These are phyloP conservation scores for Neodiprion lecontei DNA, from an alignment of 1,140 invertebrate genomes.

Conservation along the genomic window DNA sequence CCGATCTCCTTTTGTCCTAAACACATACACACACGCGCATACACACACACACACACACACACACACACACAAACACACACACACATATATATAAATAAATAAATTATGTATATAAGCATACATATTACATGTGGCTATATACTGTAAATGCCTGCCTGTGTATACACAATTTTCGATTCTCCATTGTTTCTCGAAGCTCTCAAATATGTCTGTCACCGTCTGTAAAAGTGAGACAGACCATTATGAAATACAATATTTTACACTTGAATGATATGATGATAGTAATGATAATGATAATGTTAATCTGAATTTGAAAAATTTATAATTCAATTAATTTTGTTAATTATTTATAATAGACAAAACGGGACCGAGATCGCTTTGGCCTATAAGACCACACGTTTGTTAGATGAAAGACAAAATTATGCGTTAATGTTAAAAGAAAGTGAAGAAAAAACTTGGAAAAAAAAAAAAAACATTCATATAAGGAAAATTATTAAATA, in stretches of 20 bases:
- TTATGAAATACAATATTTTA: not conserved
- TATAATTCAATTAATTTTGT: not conserved
- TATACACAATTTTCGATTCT: not conserved
- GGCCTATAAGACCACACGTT: slow-evolving; percentile 2
- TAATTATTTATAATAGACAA: slow-evolving; percentile 2
- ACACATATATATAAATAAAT: too few relatives aligned
- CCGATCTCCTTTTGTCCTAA: not conserved
- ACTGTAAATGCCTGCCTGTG: too few relatives aligned
- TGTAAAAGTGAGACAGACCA: not conserved
- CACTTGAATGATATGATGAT: not conserved
- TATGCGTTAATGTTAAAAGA: not conserved
- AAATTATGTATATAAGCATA: too few relatives aligned
- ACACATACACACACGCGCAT: too few relatives aligned
- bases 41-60: too few relatives aligned
- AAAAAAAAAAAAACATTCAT: not conserved
- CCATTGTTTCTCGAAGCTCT: not conserved
- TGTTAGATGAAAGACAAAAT: not conserved
- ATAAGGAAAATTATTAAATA: not conserved
- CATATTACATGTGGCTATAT: too few relatives aligned
- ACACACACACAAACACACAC: too few relatives aligned
- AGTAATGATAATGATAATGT: not conserved
- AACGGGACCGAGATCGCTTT: slow-evolving; percentile 6
- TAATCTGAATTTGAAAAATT: not conserved
- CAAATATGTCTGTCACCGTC: not conserved
- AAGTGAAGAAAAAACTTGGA: not conserved